Evolutionary conservation across 2,888 invertebrate species (phyloP), one percentile per base, ranked within the genome.

Genomic region (Epinotia brunnichana): DNA sequence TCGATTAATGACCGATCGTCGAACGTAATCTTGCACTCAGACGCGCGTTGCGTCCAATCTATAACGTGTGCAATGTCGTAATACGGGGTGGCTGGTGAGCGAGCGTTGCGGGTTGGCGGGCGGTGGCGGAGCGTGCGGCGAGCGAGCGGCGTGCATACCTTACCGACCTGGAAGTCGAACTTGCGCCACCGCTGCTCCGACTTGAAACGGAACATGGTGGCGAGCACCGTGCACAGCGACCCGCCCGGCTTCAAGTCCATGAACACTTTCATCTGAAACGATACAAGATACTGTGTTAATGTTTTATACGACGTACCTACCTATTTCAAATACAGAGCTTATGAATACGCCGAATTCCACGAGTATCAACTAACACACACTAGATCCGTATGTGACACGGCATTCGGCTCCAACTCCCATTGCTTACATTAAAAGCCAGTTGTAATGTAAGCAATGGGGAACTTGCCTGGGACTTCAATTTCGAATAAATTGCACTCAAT

Each of bases 181-280:
- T 98, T 95, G 85, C 98, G 95, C 96, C 98, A 99, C 89, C 98
- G 97, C 92, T 99, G 99, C 89, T 99, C 99, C 89, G 96, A 96
- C 92, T 98, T 98, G 94, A 98, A 99, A 85, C 97, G 97, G 94
- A 97, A 99, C 87, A 98, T 98, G 77, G 98, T 97, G 80, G 97
- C 96, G 79, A 99, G 95, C 86, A 99, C 97, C 81, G 98, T 97
- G 94, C 98, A 99, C 74, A 99, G 94, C 41, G 97, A 96, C 62
- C 99, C 99, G 77, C 97, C 97, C 21, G 98, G 95, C 90, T 98
- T 98, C 90, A 99, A 98, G 92, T 99, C 99, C 94, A 98, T 94
- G 90, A 99, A 99, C 88, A 96, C 98, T 91, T 97, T 97, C 95
- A 98, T 97, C 98, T 98, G 91, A 39, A 94, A 94, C 64, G 44